These are phyloP conservation scores for Lithophane ornitopus DNA, from an alignment of 2,888 invertebrate species.

Conservation along the genomic window DNA sequence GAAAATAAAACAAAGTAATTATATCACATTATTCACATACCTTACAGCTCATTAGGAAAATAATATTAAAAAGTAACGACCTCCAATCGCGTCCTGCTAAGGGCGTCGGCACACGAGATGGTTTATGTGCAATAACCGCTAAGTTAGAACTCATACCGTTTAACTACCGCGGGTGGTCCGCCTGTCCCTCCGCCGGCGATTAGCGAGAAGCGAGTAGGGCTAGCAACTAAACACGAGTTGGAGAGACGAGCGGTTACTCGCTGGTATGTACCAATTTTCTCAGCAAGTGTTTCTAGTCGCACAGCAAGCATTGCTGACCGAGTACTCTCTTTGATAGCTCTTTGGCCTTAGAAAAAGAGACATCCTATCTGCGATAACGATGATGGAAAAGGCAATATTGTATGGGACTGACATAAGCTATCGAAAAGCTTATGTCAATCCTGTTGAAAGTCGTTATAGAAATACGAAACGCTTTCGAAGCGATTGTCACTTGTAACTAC, in stretches of 20 bases:
- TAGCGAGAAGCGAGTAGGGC: neutral
- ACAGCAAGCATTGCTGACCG: neutral
- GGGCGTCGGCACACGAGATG: conserved; percentile 69
- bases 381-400: no score
- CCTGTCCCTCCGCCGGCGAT: conserved; percentile 20
- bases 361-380: no score
- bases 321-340: no score
- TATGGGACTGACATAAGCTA: no score
- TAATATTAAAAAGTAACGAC: conserved; percentile 55
- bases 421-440: no score
- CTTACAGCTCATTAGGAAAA: conserved; percentile 44
- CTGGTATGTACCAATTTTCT: neutral
- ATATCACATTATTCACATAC: conserved; percentile 21
- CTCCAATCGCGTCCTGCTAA: conserved; percentile 56
- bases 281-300: neutral
- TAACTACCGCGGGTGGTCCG: conserved; percentile 65
- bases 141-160: conserved; percentile 64
- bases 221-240: neutral
- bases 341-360: no score
- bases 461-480: no score
- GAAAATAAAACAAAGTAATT: conserved; percentile 1
- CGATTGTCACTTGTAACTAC: no score
- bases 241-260: neutral
- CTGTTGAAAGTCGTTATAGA: no score
- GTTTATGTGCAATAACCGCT: conserved; percentile 76